phyloP scores from a whole-genome alignment of 1,140 invertebrate genomes.

The Listronotus bonariensis region DNA sequence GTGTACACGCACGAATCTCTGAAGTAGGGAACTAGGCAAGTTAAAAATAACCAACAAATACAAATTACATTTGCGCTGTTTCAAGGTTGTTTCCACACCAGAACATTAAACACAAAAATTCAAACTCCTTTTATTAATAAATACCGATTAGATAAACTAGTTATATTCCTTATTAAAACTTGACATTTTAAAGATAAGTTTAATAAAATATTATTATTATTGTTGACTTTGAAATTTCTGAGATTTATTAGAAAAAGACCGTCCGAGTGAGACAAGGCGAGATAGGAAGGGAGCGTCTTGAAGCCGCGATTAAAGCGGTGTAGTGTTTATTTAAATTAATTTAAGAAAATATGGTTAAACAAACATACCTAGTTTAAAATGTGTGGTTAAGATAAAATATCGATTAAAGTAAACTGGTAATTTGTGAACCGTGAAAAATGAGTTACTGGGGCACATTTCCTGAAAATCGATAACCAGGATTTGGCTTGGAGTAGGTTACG shows the following conservation, averaged over 20 bases:
- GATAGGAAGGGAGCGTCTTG: constrained; percentile 1
- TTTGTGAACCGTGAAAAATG: constrained; percentile 3
- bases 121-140: background rate
- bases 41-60: constrained; percentile 31
- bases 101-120: constrained; percentile 11
- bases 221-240: background rate
- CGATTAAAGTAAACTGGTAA: background rate
- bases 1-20: constrained; percentile 15
- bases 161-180: background rate
- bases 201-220: background rate
- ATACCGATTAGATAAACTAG: constrained; percentile 11
- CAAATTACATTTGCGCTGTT: constrained; percentile 15
- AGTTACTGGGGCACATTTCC: background rate
- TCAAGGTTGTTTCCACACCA: constrained; percentile 26
- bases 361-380: constrained; percentile 12
- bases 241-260: constrained; percentile 3
- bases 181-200: background rate
- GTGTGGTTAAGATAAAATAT: constrained; percentile 6
- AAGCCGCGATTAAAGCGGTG: background rate
- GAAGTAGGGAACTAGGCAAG: constrained; percentile 26
- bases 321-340: constrained; percentile 12
- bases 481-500: background rate
- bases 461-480: constrained; percentile 20
- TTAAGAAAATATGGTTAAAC: constrained; percentile 18
- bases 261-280: background rate